A percentile compares a stretch with the other conserved stretches of the same genome.
Conservation (phyloP, 2,888 invertebrate species). For the Drosophila greeni region DNA sequence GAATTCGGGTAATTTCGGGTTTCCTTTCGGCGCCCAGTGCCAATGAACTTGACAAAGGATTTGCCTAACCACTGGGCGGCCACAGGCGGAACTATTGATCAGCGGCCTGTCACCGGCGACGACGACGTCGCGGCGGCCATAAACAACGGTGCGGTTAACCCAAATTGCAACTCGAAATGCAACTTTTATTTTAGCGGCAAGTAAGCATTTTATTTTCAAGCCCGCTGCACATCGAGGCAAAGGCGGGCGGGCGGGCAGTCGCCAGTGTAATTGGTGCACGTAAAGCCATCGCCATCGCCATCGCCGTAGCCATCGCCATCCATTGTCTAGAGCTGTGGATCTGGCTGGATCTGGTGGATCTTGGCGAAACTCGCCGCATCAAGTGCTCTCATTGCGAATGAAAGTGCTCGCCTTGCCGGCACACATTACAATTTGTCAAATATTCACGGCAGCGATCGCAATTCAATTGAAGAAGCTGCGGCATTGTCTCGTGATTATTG, state of each 20-base stretch:
- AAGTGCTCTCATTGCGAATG: conserved; percentile 66
- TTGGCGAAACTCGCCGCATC: conserved; percentile 57
- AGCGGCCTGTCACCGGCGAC: conserved; percentile 21
- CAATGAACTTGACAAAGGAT: conserved; percentile 55
- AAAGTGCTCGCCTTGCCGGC: conserved; percentile 60
- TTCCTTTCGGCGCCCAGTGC: conserved; percentile 27
- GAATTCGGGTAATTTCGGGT: conserved; percentile 32
- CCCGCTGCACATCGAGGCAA: conserved; percentile 67
- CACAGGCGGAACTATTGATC: conserved; percentile 40
- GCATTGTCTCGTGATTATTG: conserved; percentile 51
- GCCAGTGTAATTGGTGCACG: conserved; percentile 63
- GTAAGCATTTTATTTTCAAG: conserved; percentile 44
- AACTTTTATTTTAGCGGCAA: conserved; percentile 54
- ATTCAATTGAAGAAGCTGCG: conserved; percentile 58
- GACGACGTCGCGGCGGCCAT: conserved; percentile 26
- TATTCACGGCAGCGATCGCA: conserved; percentile 35
- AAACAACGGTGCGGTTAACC: conserved; percentile 55
- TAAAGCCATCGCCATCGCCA: conserved; percentile 46
- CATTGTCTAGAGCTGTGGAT: conserved; percentile 38
- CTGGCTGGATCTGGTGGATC: conserved; percentile 14
- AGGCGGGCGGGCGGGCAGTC: conserved; percentile 20
- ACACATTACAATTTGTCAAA: conserved; percentile 59
- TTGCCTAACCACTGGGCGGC: conserved; percentile 11
- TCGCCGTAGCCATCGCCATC: conserved; percentile 42
- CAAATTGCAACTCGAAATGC: conserved; percentile 55